Percentiles rank a stretch among this genome's conserved stretches.
Conservation (phyloP, 1,140 invertebrate genomes). For the Zaprionus nigranus region DNA sequence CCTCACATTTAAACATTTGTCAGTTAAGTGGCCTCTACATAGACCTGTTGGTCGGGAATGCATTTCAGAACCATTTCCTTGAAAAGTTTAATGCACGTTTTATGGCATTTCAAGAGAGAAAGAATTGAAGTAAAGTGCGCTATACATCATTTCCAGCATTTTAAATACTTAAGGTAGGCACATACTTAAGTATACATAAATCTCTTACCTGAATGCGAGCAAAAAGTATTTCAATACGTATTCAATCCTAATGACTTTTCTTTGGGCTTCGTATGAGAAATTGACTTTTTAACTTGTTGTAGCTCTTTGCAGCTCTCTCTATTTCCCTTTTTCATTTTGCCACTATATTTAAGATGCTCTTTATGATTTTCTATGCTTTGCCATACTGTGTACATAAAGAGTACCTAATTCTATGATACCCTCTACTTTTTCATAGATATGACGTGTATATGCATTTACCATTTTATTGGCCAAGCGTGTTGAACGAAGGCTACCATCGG, state of each 20-base stretch:
- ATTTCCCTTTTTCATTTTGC: constrained; percentile 14
- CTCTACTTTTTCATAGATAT: no score
- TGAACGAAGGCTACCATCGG: no score
- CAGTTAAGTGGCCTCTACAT: constrained; percentile 1
- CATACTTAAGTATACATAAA: constrained; percentile 56
- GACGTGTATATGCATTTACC: no score
- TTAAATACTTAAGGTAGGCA: constrained; percentile 62
- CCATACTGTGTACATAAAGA: no score
- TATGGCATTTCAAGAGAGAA: constrained; percentile 32
- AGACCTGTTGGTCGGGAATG: constrained; percentile 58
- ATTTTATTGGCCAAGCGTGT: no score
- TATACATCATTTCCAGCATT: constrained; percentile 65
- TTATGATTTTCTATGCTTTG: neutral
- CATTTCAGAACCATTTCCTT: constrained; percentile 59
- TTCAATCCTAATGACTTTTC: constrained; percentile 52
- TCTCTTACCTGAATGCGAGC: constrained; percentile 48
- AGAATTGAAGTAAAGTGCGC: constrained; percentile 20
- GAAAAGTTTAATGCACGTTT: constrained; percentile 68
- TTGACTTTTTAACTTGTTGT: constrained; percentile 46
- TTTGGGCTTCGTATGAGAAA: constrained; percentile 56
- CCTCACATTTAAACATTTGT: neutral
- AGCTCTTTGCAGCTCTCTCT: neutral
- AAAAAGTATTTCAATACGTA: constrained; percentile 54
- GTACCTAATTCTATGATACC: no score
- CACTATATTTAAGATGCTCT: constrained; percentile 55